Evolutionary conservation across 2,888 invertebrate species (phyloP), one percentile per base, ranked within the genome.

Genomic region (Eurois occulta): DNA sequence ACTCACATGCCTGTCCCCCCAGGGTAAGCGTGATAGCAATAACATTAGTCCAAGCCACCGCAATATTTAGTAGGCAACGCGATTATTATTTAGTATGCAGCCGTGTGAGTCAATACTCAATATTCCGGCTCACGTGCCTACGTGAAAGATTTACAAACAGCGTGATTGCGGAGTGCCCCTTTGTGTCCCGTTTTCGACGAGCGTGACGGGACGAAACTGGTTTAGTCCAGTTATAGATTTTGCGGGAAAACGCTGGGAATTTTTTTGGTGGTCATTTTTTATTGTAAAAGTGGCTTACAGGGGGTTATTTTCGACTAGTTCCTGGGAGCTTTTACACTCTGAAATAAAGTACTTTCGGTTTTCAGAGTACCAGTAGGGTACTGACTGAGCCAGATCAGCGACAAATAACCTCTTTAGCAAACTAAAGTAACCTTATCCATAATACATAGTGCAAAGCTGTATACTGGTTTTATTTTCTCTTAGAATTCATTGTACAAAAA

Each of bases 21-120:
- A 6, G 48, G 72, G 28, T 16, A 62, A 62, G 72, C 81, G 48
- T 80, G 81, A 81, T 60, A 24, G 68, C 67, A 82, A 82, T 83
- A 82, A 76, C 48, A 77, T 84, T 75, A 84, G 69, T 66, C 28
- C 46, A 52, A 43, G 28, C 46, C 21, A 52, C 74, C 55, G 48
- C 80, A 85, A 89, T 88, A 89, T 90, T 90, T 88, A 87, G 88
- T 77, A 83, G 77, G 85, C 83, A 78, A 89, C 89, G 86, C 86
- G 87, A 85, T 91, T 90, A 91, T 91, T 90, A 92, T 92, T 91
- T 91, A 86, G 91, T 92, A 92, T 92, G 90, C 92, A 84, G 86
- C 72, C 83, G 84, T 77, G 89, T 74, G 80, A 86, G 87, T 62
- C 90, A 89, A 90, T 90, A 87, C 90, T 89, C 90, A 90, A 90